Conservation (phyloP, 2,888 invertebrate species). For the Margaritifera margaritifera region DNA sequence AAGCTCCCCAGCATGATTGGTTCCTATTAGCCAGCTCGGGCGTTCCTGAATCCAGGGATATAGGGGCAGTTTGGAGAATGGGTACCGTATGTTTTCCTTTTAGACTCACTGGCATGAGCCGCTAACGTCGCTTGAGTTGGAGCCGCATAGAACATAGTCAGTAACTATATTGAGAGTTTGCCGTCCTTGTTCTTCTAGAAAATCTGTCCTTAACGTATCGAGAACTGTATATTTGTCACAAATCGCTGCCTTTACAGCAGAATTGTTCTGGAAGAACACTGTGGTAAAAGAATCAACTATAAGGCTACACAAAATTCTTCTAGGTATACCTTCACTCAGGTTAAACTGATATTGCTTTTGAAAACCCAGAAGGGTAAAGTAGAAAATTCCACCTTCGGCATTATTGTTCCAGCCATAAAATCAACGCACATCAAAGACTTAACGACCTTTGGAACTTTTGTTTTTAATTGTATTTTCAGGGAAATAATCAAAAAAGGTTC, state of each 20-base stretch:
- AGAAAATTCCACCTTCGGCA: constrained; percentile 41
- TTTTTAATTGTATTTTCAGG: too few species aligned
- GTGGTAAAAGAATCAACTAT: too few species aligned
- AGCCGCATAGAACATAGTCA: constrained; percentile 29
- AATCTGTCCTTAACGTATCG: too few species aligned
- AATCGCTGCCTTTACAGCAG: constrained; percentile 19
- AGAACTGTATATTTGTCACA: constrained; percentile 27
- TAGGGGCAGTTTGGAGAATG: too few species aligned
- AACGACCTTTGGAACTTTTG: constrained; percentile 13
- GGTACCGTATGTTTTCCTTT: too few species aligned
- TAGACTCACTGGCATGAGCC: too few species aligned
- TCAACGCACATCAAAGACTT: constrained; percentile 39
- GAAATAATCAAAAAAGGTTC: too few species aligned
- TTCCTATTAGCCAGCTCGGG: constrained; percentile 93
- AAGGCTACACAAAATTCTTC: too few species aligned
- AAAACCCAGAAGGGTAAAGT: constrained; percentile 29
- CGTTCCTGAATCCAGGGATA: too few species aligned
- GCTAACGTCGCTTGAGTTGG: constrained; percentile 80
- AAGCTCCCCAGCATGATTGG: constrained; percentile 95
- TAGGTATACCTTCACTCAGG: too few species aligned
- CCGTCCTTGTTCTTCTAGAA: constrained; percentile 18
- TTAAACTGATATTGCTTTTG: too few species aligned
- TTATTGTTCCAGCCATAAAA: constrained; percentile 38
- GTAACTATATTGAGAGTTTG: constrained; percentile 26
- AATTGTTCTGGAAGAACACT: constrained; percentile 25